These are phyloP conservation scores for Drosophila demipolita DNA, from an alignment of 2,888 invertebrate species.

Conservation along the genomic window DNA sequence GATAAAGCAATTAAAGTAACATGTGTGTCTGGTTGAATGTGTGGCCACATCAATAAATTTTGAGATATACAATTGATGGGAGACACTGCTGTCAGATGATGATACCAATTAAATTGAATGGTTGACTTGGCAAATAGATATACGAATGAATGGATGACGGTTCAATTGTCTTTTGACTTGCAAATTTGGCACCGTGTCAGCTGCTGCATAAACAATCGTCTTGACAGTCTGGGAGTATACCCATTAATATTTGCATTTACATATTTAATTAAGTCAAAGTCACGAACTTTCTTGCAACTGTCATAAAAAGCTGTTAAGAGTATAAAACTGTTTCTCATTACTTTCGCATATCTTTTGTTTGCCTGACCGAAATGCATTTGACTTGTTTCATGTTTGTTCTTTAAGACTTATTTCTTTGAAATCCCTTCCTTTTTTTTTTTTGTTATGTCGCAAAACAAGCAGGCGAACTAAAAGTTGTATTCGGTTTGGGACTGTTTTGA, in stretches of 20 bases:
- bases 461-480: constrained; percentile 50
- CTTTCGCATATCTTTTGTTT: constrained; percentile 36
- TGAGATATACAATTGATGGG: constrained; percentile 50
- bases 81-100: constrained; percentile 50
- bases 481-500: constrained; percentile 42
- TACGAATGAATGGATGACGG: constrained; percentile 23
- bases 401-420: constrained; percentile 20
- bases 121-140: constrained; percentile 29
- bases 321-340: constrained; percentile 17
- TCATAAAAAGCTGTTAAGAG: constrained; percentile 38
- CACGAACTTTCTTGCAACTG: constrained; percentile 23
- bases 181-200: constrained; percentile 27
- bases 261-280: constrained; percentile 68
- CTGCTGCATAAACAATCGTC: constrained; percentile 23
- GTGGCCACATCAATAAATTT: constrained; percentile 31
- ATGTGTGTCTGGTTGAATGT: constrained; percentile 9
- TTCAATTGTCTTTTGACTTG: constrained; percentile 26
- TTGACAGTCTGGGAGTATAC: constrained; percentile 4
- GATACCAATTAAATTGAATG: constrained; percentile 68
- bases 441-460: constrained; percentile 45
- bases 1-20: constrained; percentile 61
- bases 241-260: constrained; percentile 59
- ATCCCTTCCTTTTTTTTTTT: constrained; percentile 27
- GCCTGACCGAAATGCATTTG: constrained; percentile 45
- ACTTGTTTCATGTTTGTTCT: constrained; percentile 19